Percentiles rank a stretch among this genome's conserved stretches.
These are phyloP conservation scores for Drosophila gunungcola DNA, from an alignment of 1,140 invertebrate genomes.

Conservation along the genomic window DNA sequence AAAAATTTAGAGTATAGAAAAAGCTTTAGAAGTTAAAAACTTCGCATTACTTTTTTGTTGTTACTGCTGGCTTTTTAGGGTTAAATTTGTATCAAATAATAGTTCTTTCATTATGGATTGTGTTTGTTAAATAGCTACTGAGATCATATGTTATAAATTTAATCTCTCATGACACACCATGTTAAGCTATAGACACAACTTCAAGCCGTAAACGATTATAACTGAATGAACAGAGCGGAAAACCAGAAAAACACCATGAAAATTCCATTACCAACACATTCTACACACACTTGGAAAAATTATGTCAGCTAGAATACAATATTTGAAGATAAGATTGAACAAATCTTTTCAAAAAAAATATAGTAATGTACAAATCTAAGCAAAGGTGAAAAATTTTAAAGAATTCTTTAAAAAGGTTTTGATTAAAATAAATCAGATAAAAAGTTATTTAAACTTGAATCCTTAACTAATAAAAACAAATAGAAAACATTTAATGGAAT, in stretches of 20 bases:
- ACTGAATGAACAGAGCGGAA: too few species aligned
- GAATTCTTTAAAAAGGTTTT: too few species aligned
- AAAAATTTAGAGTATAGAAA: background rate
- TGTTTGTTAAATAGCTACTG: background rate
- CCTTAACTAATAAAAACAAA: too few species aligned
- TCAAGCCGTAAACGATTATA: constrained; percentile 20
- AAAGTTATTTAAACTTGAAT: too few species aligned
- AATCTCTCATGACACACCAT: background rate
- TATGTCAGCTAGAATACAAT: background rate
- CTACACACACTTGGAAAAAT: background rate
- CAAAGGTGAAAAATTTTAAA: background rate
- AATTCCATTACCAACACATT: constrained; percentile 19
- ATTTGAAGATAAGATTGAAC: background rate
- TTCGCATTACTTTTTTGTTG: too few species aligned
- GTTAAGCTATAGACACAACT: constrained; percentile 19
- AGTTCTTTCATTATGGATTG: background rate
- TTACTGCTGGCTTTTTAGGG: too few species aligned
- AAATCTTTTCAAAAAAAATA: too few species aligned
- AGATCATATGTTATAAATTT: background rate
- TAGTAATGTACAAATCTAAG: background rate
- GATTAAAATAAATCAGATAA: too few species aligned
- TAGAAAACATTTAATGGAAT: background rate
- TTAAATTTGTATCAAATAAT: too few species aligned
- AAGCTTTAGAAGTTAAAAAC: background rate
- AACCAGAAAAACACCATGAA: constrained; percentile 11